Percentiles rank a stretch among this genome's conserved stretches.
These are phyloP conservation scores for Acropora tenuis DNA, from an alignment of 64 coral and sea anemone species.

Conservation along the genomic window DNA sequence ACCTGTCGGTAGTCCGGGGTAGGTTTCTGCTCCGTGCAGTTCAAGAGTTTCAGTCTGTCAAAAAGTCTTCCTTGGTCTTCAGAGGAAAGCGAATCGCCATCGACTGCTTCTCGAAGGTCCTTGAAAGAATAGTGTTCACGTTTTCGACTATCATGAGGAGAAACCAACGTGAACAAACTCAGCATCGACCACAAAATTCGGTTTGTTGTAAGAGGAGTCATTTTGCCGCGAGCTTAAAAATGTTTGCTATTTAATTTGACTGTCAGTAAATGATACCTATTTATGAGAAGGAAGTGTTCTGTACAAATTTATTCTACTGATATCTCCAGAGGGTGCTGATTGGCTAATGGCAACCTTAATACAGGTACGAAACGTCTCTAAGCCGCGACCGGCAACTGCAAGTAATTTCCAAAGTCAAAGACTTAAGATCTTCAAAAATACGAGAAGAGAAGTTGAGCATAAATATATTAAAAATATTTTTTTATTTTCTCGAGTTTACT, in stretches of 20 bases:
- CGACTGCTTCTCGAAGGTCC: not conserved
- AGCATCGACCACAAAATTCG: not conserved
- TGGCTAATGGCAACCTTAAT: too few species aligned
- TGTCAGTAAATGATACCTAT: not conserved
- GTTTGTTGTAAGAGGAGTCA: not conserved
- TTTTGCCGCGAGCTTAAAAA: not conserved
- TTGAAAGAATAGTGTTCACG: conserved; percentile 33
- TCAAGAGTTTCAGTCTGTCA: conserved; percentile 16
- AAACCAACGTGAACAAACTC: not conserved
- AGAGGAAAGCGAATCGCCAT: conserved; percentile 1
- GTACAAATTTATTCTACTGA: too few species aligned
- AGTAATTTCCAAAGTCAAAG: too few species aligned
- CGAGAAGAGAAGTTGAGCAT: too few species aligned
- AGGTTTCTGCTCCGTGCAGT: not conserved
- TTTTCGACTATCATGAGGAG: conserved; percentile 18
- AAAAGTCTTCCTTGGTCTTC: conserved; percentile 22
- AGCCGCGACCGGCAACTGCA: too few species aligned
- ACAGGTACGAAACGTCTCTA: too few species aligned
- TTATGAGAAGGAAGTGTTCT: too few species aligned
- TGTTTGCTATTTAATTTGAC: not conserved
- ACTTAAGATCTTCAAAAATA: too few species aligned
- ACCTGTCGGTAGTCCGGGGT: not conserved
- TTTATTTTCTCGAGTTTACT: too few species aligned
- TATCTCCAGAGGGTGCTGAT: too few species aligned
- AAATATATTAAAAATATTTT: too few species aligned